Percentiles rank a stretch among this genome's conserved stretches.
These are phyloP conservation scores for Drosophila albomicans DNA, from an alignment of 1,140 invertebrate genomes.

Conservation along the genomic window DNA sequence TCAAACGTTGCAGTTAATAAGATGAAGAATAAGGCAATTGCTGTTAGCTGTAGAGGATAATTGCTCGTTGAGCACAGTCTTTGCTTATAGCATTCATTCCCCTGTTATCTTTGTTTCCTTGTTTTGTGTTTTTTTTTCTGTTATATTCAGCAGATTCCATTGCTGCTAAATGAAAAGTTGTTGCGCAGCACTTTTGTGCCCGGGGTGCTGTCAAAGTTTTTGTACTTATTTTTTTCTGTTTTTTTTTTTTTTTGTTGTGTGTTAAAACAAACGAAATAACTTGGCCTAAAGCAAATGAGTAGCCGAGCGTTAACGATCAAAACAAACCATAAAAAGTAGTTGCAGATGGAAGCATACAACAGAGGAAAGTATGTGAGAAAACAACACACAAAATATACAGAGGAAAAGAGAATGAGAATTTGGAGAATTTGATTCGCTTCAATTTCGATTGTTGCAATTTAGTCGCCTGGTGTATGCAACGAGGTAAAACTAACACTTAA, in stretches of 20 bases:
- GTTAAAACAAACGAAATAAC: conserved; percentile 23
- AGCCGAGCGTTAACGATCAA: conserved; percentile 42
- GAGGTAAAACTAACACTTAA: conserved; percentile 57
- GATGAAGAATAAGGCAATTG: background rate
- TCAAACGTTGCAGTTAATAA: background rate
- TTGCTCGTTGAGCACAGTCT: background rate
- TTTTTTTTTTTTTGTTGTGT: conserved; percentile 10
- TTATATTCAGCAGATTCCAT: conserved; percentile 20
- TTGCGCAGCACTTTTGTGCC: conserved; percentile 42
- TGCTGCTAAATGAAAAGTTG: conserved; percentile 50
- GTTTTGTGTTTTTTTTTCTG: background rate
- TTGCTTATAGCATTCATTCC: background rate
- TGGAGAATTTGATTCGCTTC: conserved; percentile 50
- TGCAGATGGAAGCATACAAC: conserved; percentile 1
- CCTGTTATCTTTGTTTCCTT: conserved; percentile 3
- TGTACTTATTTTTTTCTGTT: conserved; percentile 2
- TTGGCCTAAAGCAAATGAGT: conserved; percentile 34
- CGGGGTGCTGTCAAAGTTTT: conserved; percentile 43
- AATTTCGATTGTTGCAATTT: conserved; percentile 58
- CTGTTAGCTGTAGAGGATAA: conserved; percentile 1
- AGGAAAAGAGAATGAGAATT: conserved; percentile 17
- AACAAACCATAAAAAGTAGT: conserved; percentile 42
- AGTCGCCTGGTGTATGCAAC: conserved; percentile 8
- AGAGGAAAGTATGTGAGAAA: conserved; percentile 1
- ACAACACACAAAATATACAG: background rate